A percentile compares a stretch with the other conserved stretches of the same genome.
Conservation (phyloP, 2,113 vertebrate species). For the Toxotes chatareus region DNA sequence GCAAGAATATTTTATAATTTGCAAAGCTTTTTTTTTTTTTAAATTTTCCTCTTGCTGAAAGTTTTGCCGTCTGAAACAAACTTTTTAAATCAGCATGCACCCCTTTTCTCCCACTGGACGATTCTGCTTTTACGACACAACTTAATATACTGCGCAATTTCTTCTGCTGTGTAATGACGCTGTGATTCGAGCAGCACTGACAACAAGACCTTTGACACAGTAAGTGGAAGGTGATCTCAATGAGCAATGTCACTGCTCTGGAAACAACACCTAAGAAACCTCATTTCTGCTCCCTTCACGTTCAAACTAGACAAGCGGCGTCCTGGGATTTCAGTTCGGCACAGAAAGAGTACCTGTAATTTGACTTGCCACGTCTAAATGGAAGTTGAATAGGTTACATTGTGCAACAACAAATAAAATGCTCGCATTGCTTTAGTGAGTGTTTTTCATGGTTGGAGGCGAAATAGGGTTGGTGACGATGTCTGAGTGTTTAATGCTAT, state of each 20-base stretch:
- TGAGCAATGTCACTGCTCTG: constrained; percentile 62
- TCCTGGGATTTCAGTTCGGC: constrained; percentile 75
- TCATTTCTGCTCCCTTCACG: constrained; percentile 56
- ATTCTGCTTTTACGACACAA: constrained; percentile 17
- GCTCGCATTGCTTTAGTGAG: constrained; percentile 66
- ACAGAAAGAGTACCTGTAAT: constrained; percentile 72
- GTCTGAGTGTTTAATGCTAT: constrained; percentile 83
- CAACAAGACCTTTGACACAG: constrained; percentile 66
- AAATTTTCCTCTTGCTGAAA: constrained; percentile 29
- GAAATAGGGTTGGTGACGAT: constrained; percentile 74
- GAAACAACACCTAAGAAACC: constrained; percentile 46
- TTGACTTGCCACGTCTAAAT: constrained; percentile 79
- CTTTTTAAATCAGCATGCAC: constrained; percentile 15
- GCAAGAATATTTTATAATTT: constrained; percentile 33
- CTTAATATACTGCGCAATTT: constrained; percentile 31
- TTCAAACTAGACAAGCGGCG: constrained; percentile 69
- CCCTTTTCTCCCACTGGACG: not conserved
- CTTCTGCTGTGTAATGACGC: constrained; percentile 18
- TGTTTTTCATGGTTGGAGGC: constrained; percentile 82
- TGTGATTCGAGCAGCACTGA: constrained; percentile 36
- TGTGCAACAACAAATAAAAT: constrained; percentile 79
- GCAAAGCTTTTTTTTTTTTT: constrained; percentile 42
- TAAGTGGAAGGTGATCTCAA: constrained; percentile 69
- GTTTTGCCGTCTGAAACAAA: not conserved
- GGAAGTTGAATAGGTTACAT: constrained; percentile 78